These are phyloP conservation scores for Carterocephalus palaemon DNA, from an alignment of 2,888 invertebrate species.

Conservation along the genomic window DNA sequence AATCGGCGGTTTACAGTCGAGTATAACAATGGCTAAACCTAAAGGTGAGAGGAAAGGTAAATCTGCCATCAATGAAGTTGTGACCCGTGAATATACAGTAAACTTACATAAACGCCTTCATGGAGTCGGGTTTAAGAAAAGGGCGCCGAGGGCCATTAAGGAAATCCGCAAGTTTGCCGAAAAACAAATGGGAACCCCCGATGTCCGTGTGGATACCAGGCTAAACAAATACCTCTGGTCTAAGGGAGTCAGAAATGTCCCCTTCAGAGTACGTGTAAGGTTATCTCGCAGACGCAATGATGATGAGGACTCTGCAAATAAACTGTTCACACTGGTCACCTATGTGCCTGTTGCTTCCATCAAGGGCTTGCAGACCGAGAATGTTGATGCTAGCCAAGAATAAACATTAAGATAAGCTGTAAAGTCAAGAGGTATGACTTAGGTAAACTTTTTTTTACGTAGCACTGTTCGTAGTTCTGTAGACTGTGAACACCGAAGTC, in stretches of 20 bases:
- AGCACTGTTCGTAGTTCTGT: too few relatives aligned
- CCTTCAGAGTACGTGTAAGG: slow-evolving; percentile 97
- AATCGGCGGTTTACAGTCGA: too few relatives aligned
- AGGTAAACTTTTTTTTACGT: too few relatives aligned
- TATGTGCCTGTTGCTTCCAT: slow-evolving; percentile 96
- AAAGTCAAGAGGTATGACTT: too few relatives aligned
- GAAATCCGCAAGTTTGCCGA: slow-evolving; percentile 98
- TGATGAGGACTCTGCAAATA: slow-evolving; percentile 99
- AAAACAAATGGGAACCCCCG: slow-evolving; percentile 99
- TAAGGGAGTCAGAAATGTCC: slow-evolving; percentile 99
- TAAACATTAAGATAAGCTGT: slow-evolving; percentile 78
- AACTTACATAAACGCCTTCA: slow-evolving; percentile 98
- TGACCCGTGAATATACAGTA: slow-evolving; percentile 99
- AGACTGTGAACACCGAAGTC: too few relatives aligned
- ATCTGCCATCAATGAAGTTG: slow-evolving; percentile 98
- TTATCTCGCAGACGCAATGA: slow-evolving; percentile 98
- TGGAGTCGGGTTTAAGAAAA: slow-evolving; percentile 98
- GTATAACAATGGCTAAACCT: slow-evolving; percentile 86
- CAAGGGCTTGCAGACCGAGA: slow-evolving; percentile 95
- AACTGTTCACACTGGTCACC: slow-evolving; percentile 98
- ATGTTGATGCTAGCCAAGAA: slow-evolving; percentile 95
- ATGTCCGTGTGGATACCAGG: slow-evolving; percentile 98
- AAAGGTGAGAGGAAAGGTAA: slow-evolving; percentile 96
- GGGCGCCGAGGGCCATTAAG: slow-evolving; percentile 98
- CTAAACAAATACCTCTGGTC: slow-evolving; percentile 99